These are phyloP conservation scores for Microplitis mediator DNA, from an alignment of 1,140 invertebrate species.

Conservation along the genomic window DNA sequence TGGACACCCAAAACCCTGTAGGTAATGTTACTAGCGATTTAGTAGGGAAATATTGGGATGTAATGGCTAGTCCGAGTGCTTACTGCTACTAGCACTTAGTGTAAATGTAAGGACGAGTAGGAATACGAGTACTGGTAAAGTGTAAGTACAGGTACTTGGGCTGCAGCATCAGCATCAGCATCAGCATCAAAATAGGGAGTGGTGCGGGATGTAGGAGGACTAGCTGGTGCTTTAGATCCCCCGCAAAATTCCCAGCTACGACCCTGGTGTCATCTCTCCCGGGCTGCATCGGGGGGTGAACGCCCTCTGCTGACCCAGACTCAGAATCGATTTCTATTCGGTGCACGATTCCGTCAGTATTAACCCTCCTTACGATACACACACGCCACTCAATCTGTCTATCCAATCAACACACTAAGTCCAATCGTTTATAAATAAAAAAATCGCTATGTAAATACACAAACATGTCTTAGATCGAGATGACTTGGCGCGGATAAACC, in stretches of 20 bases:
- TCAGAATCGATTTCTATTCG: slow-evolving; percentile 60
- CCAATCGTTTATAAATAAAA: neutral
- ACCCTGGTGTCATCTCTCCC: slow-evolving; percentile 54
- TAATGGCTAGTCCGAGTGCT: no score
- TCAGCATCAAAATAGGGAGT: no score
- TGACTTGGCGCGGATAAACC: no score
- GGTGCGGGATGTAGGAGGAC: neutral
- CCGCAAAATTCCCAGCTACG: slow-evolving; percentile 50
- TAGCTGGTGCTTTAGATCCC: slow-evolving; percentile 29
- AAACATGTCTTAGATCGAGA: neutral
- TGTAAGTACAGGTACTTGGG: neutral
- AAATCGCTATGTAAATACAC: neutral
- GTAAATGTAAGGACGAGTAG: no score
- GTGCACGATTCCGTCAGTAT: slow-evolving; percentile 48
- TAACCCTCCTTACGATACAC: slow-evolving; percentile 14
- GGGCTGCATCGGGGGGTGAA: slow-evolving; percentile 60
- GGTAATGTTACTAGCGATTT: neutral
- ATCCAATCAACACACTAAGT: slow-evolving; percentile 6
- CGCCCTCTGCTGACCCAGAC: slow-evolving; percentile 60
- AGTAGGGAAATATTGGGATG: no score
- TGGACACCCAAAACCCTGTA: neutral
- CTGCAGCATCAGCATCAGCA: neutral
- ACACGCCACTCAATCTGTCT: neutral
- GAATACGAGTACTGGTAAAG: no score
- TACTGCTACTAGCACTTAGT: no score